Conservation (phyloP, 2,113 vertebrate species). For the Struthidea cinerea region DNA sequence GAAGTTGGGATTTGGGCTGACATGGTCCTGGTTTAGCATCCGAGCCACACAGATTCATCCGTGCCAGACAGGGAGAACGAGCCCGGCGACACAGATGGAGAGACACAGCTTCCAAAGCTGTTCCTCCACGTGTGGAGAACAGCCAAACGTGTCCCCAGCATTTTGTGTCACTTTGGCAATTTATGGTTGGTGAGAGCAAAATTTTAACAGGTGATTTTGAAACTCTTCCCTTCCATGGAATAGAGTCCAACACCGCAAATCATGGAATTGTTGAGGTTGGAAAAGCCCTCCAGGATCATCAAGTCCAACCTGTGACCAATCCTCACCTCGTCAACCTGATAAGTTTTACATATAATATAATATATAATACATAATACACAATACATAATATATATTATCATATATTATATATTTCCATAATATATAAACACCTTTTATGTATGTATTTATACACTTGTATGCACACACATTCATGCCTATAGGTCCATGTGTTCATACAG, state of each 20-base stretch:
- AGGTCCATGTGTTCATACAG: background rate
- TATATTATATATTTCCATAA: background rate
- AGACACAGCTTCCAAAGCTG: background rate
- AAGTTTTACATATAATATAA: background rate
- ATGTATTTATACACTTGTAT: background rate
- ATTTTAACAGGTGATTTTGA: background rate
- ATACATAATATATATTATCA: no score
- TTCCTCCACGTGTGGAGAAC: background rate
- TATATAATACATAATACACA: background rate
- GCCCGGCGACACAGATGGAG: background rate
- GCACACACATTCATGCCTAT: background rate
- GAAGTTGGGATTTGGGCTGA: background rate
- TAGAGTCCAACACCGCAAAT: background rate
- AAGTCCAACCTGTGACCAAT: background rate
- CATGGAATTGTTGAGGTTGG: background rate
- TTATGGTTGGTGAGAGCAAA: background rate
- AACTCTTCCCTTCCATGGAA: background rate
- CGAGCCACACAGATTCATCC: fast-evolving
- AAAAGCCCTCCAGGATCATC: background rate
- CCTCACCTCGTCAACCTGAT: background rate
- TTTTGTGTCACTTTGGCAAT: background rate
- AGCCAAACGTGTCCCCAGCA: background rate
- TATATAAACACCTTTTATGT: background rate
- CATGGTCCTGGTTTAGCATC: background rate
- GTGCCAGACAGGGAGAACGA: background rate